A percentile compares a stretch with the other conserved stretches of the same genome.
Conservation (phyloP, 2,113 vertebrate genomes). For the Ptilonorhynchus violaceus region DNA sequence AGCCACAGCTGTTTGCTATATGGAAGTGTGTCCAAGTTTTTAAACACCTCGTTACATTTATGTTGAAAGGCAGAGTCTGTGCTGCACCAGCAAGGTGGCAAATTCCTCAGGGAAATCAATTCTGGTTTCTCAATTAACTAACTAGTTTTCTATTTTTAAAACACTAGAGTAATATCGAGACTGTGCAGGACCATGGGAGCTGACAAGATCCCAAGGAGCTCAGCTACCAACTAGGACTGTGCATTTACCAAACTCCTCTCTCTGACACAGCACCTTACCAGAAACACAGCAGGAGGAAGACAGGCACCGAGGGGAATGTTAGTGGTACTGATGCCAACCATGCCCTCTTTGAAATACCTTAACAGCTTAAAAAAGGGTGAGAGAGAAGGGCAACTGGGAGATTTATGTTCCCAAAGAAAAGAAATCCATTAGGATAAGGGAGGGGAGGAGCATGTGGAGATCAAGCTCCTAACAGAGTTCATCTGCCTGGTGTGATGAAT, state of each 20-base stretch:
- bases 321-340: background rate
- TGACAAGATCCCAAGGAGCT: background rate
- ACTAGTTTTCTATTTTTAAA: conserved; percentile 27
- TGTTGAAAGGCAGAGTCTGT: background rate
- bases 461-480: background rate
- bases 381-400: background rate
- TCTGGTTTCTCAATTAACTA: conserved; percentile 10
- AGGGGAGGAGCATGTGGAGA: background rate
- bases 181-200: background rate
- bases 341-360: background rate
- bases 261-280: background rate
- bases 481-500: background rate
- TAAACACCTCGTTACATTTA: conserved; percentile 28
- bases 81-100: conserved; percentile 31
- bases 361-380: background rate
- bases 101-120: conserved; percentile 41
- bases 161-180: background rate
- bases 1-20: conserved; percentile 38
- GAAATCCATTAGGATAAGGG: background rate
- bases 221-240: background rate
- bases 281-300: background rate
- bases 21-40: conserved; percentile 45
- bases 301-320: background rate
- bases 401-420: background rate
- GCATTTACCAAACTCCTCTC: background rate